A percentile compares a stretch with the other conserved stretches of the same genome.
Conservation (phyloP, 64 coral and sea anemone genomes). For the Astreopora myriophthalma region DNA sequence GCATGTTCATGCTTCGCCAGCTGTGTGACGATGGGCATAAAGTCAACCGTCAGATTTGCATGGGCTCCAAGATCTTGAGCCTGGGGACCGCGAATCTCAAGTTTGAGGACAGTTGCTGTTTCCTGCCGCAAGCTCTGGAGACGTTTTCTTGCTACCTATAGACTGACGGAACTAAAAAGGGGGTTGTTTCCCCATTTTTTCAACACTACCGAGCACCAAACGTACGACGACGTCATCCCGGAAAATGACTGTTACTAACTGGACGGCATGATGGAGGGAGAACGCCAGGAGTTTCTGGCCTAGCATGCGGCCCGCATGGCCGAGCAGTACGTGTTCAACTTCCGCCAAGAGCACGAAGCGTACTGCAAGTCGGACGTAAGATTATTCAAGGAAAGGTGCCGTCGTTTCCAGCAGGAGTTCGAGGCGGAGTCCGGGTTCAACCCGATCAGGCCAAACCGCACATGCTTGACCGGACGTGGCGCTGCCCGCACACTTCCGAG, state of each 20-base stretch:
- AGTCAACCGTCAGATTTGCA: too few species aligned
- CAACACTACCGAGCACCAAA: not conserved
- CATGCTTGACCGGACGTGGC: not conserved
- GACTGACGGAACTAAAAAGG: not conserved
- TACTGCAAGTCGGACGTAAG: constrained; percentile 24
- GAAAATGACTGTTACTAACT: not conserved
- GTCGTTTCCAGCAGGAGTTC: not conserved
- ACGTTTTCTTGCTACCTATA: constrained; percentile 38
- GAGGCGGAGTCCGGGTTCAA: not conserved
- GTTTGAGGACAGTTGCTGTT: too few species aligned
- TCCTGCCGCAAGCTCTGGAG: too few species aligned
- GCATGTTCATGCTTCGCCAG: too few species aligned
- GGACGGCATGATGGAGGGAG: not conserved
- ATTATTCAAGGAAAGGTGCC: not conserved
- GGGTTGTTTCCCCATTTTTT: constrained; percentile 69
- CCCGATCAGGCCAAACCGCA: too few species aligned
- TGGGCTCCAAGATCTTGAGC: too few species aligned
- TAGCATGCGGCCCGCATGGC: not conserved
- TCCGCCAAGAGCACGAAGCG: not conserved
- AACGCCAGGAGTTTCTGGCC: not conserved
- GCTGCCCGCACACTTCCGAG: constrained; percentile 3
- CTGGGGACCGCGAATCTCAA: too few species aligned
- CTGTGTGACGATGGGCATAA: too few species aligned
- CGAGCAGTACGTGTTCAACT: not conserved
- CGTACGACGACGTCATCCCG: constrained; percentile 9